A percentile compares a stretch with the other conserved stretches of the same genome.
These are phyloP conservation scores for Pecten maximus DNA, from an alignment of 2,888 invertebrate genomes.

Conservation along the genomic window DNA sequence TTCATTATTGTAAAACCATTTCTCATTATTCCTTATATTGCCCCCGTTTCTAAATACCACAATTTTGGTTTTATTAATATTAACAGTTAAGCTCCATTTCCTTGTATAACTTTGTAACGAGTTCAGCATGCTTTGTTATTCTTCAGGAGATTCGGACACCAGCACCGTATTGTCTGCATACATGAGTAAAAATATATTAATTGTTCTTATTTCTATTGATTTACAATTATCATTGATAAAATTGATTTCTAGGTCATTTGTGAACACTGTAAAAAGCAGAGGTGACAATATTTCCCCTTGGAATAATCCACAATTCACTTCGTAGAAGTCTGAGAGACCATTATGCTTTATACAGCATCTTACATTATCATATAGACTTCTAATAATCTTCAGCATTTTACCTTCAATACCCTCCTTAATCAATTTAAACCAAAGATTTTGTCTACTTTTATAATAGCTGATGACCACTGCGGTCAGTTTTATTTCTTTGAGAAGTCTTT, in stretches of 20 bases:
- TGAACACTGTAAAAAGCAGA: background rate
- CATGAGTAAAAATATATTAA: background rate
- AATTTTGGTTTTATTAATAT: background rate
- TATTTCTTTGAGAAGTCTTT: too few species aligned
- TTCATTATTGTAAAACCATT: background rate
- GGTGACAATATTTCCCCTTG: too few species aligned
- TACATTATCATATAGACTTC: background rate
- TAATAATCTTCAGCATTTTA: background rate
- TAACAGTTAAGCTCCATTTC: background rate
- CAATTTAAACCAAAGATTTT: background rate
- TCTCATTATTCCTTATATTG: background rate
- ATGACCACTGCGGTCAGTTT: too few species aligned
- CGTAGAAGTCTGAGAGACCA: too few species aligned
- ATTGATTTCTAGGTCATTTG: background rate
- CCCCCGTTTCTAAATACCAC: background rate
- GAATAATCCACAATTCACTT: too few species aligned
- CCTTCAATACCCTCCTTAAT: background rate
- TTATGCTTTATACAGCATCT: background rate
- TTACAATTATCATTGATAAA: background rate
- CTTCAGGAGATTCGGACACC: background rate
- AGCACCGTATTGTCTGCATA: background rate
- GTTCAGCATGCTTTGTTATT: background rate
- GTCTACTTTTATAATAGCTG: too few species aligned
- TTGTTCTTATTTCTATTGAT: background rate
- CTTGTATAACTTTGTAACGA: background rate